Evolutionary conservation across 1,140 invertebrate genomes (phyloP).

Genomic region (Diprion similis): DNA sequence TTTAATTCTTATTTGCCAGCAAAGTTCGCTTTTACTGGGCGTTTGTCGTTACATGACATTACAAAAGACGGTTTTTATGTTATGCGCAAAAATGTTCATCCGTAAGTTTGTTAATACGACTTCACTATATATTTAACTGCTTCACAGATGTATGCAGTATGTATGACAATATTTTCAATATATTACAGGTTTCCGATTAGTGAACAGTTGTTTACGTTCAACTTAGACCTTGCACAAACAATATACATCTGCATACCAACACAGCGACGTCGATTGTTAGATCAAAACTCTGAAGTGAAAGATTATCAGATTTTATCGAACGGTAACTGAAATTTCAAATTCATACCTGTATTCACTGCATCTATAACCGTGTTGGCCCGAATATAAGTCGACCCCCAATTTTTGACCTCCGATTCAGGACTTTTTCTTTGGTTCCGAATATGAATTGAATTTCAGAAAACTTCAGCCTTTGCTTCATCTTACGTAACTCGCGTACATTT

Average conservation of each 20-base stretch:
- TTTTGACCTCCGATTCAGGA: too few species aligned
- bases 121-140: conserved; percentile 15
- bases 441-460: too few species aligned
- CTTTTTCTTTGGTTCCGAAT: too few species aligned
- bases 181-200: conserved; percentile 48
- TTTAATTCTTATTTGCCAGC: conserved; percentile 62
- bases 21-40: conserved; percentile 64
- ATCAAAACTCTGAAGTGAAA: too few species aligned
- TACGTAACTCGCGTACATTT: too few species aligned
- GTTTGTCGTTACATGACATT: conserved; percentile 62
- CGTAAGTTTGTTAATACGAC: conserved; percentile 37
- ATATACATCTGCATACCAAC: conserved; percentile 50
- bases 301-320: too few species aligned
- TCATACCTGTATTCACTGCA: too few species aligned
- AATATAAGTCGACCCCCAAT: too few species aligned
- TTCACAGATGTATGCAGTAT: too few species aligned
- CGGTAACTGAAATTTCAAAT: too few species aligned
- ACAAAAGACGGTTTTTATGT: conserved; percentile 59
- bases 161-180: not conserved
- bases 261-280: not conserved
- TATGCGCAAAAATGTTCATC: conserved; percentile 40
- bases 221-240: conserved; percentile 43
- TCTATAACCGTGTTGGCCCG: too few species aligned
- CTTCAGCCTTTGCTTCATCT: too few species aligned
- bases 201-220: conserved; percentile 47